Conservation (phyloP, 1,140 invertebrate genomes). For the Monomorium pharaonis region DNA sequence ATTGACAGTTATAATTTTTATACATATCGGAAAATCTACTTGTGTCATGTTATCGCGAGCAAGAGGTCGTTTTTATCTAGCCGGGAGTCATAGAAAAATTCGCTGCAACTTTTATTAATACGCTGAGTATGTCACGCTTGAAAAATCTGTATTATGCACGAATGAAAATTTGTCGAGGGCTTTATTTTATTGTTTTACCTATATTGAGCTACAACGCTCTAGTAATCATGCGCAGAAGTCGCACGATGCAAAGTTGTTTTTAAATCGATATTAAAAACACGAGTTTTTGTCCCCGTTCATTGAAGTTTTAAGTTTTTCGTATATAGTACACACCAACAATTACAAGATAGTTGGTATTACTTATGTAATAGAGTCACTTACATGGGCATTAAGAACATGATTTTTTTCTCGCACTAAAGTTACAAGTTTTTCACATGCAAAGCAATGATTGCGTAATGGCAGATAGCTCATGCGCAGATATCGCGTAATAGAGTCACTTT, state of each 20-base stretch:
- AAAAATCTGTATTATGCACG: slow-evolving; percentile 44
- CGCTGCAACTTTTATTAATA: slow-evolving; percentile 37
- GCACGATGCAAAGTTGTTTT: neutral
- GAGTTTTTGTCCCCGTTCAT: neutral
- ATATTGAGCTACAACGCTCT: slow-evolving; percentile 15
- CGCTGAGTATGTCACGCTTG: slow-evolving; percentile 28
- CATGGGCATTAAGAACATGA: neutral
- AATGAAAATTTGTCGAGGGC: slow-evolving; percentile 4
- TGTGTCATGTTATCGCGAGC: slow-evolving; percentile 34
- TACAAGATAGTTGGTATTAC: neutral
- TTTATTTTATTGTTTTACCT: slow-evolving; percentile 18
- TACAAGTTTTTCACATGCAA: neutral
- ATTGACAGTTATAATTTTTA: neutral
- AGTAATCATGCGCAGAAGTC: slow-evolving; percentile 5
- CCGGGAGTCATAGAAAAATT: slow-evolving; percentile 17
- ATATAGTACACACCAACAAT: neutral
- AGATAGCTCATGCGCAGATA: neutral
- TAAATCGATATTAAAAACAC: neutral
- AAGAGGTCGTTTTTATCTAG: slow-evolving; percentile 3
- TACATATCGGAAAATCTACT: neutral
- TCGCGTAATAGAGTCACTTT: slow-evolving; percentile 33
- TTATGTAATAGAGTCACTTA: neutral
- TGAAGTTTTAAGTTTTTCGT: neutral
- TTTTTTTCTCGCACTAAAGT: neutral
- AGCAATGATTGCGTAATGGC: neutral